Percentiles rank a stretch among this genome's conserved stretches.
These are phyloP conservation scores for Phalacrocorax pelagicus DNA, from an alignment of 2,113 vertebrate species.

Conservation along the genomic window DNA sequence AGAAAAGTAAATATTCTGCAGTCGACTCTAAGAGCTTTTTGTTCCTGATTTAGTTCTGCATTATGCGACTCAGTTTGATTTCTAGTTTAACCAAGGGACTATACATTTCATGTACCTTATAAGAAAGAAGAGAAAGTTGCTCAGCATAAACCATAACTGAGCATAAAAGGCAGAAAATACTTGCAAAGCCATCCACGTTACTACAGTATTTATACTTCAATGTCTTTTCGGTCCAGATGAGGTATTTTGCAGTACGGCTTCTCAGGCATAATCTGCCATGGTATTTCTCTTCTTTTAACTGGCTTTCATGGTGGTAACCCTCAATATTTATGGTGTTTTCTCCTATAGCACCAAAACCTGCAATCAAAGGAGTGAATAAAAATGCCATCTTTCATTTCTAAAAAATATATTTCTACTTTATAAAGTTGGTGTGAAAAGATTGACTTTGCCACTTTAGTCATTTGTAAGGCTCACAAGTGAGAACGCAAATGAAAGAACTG, in stretches of 20 bases:
- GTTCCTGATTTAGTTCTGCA: background rate
- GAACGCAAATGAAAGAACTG: background rate
- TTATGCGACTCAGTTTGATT: background rate
- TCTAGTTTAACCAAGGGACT: background rate
- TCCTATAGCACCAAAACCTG: background rate
- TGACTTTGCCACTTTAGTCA: background rate
- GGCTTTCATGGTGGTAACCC: background rate
- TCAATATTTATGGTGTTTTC: background rate
- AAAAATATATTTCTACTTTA: background rate
- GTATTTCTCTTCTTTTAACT: background rate
- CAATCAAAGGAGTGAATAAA: background rate
- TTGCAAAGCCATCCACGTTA: background rate
- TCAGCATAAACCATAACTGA: background rate
- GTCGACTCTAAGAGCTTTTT: background rate
- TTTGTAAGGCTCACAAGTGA: background rate
- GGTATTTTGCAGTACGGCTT: background rate
- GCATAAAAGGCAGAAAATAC: background rate
- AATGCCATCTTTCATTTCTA: background rate
- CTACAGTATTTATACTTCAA: background rate
- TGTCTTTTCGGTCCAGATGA: background rate
- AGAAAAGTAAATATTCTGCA: background rate
- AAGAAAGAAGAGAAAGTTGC: background rate
- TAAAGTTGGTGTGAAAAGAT: background rate
- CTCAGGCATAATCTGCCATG: background rate
- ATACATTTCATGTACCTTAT: background rate